phyloP scores from a whole-genome alignment of 1,140 invertebrate species.

The Drosophila burlai region DNA sequence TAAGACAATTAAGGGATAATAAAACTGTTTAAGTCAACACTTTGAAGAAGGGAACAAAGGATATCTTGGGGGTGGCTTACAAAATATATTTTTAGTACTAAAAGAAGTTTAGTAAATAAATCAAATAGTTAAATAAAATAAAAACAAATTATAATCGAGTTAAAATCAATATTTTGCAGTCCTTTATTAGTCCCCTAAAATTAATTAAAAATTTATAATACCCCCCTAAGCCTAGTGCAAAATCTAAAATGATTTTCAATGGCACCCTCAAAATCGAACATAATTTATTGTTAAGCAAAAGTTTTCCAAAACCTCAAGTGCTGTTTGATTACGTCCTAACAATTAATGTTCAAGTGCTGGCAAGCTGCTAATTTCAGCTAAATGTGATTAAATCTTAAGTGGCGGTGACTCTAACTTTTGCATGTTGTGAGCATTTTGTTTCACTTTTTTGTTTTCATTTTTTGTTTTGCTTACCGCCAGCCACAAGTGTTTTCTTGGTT shows the following conservation, averaged over 20 bases:
- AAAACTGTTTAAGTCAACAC: no score
- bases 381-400: conserved; percentile 42
- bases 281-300: conserved; percentile 6
- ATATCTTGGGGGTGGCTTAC: no score
- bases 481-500: conserved; percentile 26
- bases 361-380: conserved; percentile 31
- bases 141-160: no score
- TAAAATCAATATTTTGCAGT: background rate
- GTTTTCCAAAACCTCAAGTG: conserved; percentile 24
- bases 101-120: no score
- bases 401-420: conserved; percentile 20
- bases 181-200: no score
- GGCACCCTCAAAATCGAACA: background rate
- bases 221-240: background rate
- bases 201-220: no score
- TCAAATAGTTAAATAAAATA: no score
- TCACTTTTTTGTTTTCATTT: background rate
- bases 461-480: background rate
- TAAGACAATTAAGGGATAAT: background rate
- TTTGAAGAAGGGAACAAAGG: no score
- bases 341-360: conserved; percentile 37
- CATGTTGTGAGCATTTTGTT: conserved; percentile 1
- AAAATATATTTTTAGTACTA: no score
- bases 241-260: background rate
- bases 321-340: conserved; percentile 10